Base-by-base conservation (phyloP, 2,888 invertebrate species). In the Agriopis aurantiaria region DNA sequence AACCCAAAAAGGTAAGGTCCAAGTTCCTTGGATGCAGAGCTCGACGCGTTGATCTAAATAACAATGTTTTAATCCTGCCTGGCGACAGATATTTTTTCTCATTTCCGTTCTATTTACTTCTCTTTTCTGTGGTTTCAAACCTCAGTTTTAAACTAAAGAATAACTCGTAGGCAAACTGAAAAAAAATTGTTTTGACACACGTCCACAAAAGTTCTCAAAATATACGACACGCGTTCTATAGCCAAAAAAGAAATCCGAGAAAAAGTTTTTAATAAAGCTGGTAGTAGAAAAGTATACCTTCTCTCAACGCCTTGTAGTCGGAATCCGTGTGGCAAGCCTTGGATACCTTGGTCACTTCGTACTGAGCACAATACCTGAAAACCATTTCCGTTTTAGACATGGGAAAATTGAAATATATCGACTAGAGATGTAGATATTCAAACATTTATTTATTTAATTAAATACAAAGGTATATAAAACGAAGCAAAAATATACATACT, bases 331-430 rank as follows among this genome's bases (percentile, higher is more conserved):
- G 96, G 88, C 98, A 98, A 8, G 97, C 96, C 84, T 97, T 97
- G 46, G 97, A 96, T 11, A 97, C 96, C 90, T 97, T 98, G 75
- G 96, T 95, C 66, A 98, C 96, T 88, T 97, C 97, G 85, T 97
- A 98, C 85, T 97, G 96, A 4, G 98, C 97, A 88, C 98, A 98
- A 89, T 98, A 98, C 88, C 98, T 98, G 96, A 49, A 96, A 81
- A 84, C 68, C 66, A 73, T 77, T 78, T 74, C 65, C 69, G 67
- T 61, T 71, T 69, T 76, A 79, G 74, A 80, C 74, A 77, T 78
- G 46, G 75, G 74, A 75, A 71, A 80, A 85, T 81, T 82, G 75
- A 82, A 82, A 80, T 74, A 78, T 72, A 71, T 70, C 65, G 62
- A 55, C 52, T 68, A 65, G 68, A 43, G 61, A 66, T 68, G 53